Percentiles rank a stretch among this genome's conserved stretches.
Evolutionary conservation across 2,888 invertebrate genomes (phyloP).

Genomic region (Stenurella melanura): DNA sequence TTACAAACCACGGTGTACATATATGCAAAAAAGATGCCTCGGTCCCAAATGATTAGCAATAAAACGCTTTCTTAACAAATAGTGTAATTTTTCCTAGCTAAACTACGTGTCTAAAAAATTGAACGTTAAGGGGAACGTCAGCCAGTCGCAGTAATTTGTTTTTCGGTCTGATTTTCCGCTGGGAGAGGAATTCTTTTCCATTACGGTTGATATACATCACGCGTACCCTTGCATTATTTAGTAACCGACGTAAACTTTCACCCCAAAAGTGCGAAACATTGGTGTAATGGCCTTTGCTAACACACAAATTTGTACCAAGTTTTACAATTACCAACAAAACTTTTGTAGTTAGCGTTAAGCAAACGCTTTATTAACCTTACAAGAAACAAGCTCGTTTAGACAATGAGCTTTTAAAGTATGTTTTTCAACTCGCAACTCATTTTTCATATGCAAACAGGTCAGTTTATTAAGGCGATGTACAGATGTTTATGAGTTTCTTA

Average conservation of each 20-base stretch:
- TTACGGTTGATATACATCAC: conserved; percentile 70
- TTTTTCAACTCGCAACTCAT: conserved; percentile 46
- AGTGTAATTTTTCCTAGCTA: conserved; percentile 44
- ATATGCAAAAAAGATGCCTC: conserved; percentile 2
- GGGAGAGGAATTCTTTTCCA: conserved; percentile 66
- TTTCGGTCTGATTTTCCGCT: conserved; percentile 61
- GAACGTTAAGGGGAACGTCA: conserved; percentile 48
- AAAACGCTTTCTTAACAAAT: conserved; percentile 49
- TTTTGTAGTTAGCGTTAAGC: conserved; percentile 70
- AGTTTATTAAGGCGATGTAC: not conserved
- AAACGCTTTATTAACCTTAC: conserved; percentile 65
- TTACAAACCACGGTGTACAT: not conserved
- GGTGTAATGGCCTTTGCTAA: conserved; percentile 67
- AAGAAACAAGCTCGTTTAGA: conserved; percentile 60
- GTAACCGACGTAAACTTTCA: conserved; percentile 67
- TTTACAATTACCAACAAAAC: conserved; percentile 70
- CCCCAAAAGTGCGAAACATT: conserved; percentile 70
- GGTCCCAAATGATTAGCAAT: conserved; percentile 43
- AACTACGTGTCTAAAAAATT: conserved; percentile 61
- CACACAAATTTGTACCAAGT: conserved; percentile 71
- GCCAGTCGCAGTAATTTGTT: conserved; percentile 54
- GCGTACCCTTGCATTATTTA: conserved; percentile 70
- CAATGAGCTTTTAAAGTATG: conserved; percentile 59
- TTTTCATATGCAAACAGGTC: conserved; percentile 52
- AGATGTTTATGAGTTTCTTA: conserved; percentile 11